Conservation (phyloP, 2,888 invertebrate genomes). For the Cylloceria caligata region DNA sequence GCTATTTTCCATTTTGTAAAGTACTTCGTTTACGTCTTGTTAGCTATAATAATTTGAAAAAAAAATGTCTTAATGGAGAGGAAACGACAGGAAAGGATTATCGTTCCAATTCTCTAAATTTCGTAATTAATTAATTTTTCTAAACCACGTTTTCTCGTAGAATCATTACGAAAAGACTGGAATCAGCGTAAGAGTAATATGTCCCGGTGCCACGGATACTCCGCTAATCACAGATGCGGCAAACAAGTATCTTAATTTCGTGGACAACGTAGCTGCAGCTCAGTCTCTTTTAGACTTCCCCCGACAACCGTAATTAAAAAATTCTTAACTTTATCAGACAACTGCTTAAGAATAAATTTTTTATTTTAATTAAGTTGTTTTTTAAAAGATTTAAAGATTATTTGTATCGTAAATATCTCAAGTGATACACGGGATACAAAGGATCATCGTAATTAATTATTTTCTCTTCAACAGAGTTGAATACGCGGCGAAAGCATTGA, state of each 20-base stretch:
- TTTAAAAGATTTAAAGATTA: too few relatives aligned
- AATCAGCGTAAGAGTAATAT: conserved; percentile 80
- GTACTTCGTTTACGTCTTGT: too few relatives aligned
- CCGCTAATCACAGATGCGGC: conserved; percentile 71
- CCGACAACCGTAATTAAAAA: conserved; percentile 74
- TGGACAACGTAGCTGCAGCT: conserved; percentile 73
- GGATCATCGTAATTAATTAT: background rate
- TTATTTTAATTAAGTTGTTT: background rate
- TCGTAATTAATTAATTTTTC: too few relatives aligned
- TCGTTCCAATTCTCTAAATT: too few relatives aligned
- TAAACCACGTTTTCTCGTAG: background rate
- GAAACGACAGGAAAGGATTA: too few relatives aligned
- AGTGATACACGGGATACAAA: background rate
- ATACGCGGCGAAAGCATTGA: conserved; percentile 75
- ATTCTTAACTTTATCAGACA: background rate
- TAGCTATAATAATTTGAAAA: too few relatives aligned
- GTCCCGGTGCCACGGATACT: conserved; percentile 80
- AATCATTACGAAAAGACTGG: conserved; percentile 76
- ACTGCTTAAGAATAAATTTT: background rate
- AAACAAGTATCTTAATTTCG: conserved; percentile 71
- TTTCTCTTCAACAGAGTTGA: conserved; percentile 71
- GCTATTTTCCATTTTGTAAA: too few relatives aligned
- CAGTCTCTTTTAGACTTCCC: conserved; percentile 69
- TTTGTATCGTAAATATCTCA: background rate
- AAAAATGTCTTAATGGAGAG: too few relatives aligned